Evolutionary conservation across 2,888 invertebrate species (phyloP).

Genomic region (Drosophila infuscata): DNA sequence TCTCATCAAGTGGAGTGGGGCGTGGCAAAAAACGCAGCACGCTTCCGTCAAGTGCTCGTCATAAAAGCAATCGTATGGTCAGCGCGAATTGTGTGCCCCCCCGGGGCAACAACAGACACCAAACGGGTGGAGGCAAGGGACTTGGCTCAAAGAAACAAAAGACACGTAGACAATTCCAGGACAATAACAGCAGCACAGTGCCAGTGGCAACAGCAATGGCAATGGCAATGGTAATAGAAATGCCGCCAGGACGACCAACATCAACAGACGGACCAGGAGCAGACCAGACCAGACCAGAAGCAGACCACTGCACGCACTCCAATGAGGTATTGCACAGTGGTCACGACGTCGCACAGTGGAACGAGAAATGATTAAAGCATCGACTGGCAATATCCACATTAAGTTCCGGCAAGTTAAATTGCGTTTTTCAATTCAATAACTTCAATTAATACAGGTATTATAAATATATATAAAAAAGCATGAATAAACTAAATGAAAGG

Average conservation of each 20-base stretch:
- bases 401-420: neutral
- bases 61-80: slow-evolving; percentile 54
- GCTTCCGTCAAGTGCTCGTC: slow-evolving; percentile 62
- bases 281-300: neutral
- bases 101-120: slow-evolving; percentile 24
- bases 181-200: slow-evolving; percentile 12
- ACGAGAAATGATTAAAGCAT: slow-evolving; percentile 3
- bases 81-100: slow-evolving; percentile 54
- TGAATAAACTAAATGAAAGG: neutral
- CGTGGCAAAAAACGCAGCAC: slow-evolving; percentile 44
- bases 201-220: slow-evolving; percentile 25
- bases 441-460: neutral
- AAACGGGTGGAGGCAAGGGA: neutral
- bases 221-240: slow-evolving; percentile 15
- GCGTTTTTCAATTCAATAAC: neutral
- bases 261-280: slow-evolving; percentile 32
- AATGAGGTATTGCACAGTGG: slow-evolving; percentile 54
- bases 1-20: slow-evolving; percentile 54
- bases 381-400: too few relatives aligned
- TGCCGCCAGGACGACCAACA: slow-evolving; percentile 31
- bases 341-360: slow-evolving; percentile 18
- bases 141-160: slow-evolving; percentile 57
- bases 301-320: slow-evolving; percentile 37
- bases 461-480: neutral
- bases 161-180: slow-evolving; percentile 69